These are phyloP conservation scores for Chelonoidis abingdonii DNA, from an alignment of 2,113 vertebrate genomes.

Conservation along the genomic window DNA sequence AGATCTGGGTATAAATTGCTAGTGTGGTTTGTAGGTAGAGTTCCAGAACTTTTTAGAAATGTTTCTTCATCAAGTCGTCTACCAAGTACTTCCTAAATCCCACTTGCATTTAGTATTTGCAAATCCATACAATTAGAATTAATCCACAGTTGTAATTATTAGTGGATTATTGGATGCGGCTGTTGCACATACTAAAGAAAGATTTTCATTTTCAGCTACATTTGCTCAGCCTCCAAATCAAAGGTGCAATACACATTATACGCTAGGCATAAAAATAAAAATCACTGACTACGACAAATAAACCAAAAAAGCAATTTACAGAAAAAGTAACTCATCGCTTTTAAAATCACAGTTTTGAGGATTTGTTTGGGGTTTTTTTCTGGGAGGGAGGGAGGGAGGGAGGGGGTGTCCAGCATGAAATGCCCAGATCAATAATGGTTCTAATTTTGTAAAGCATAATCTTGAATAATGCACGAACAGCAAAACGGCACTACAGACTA, in stretches of 20 bases:
- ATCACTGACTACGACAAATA: conserved; percentile 62
- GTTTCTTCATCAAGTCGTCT: conserved; percentile 10
- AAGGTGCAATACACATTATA: conserved; percentile 56
- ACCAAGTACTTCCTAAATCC: conserved; percentile 32
- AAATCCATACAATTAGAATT: conserved; percentile 52
- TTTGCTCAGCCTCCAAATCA: conserved; percentile 67
- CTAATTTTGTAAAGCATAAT: conserved; percentile 71
- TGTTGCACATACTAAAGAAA: conserved; percentile 49
- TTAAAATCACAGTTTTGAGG: conserved; percentile 22
- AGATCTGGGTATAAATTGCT: background rate
- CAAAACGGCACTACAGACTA: conserved; percentile 52
- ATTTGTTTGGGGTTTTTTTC: conserved; percentile 14
- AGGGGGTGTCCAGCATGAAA: conserved; percentile 35
- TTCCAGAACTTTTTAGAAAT: conserved; percentile 51
- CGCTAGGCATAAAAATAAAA: conserved; percentile 61
- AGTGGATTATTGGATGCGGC: conserved; percentile 67
- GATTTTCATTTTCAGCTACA: conserved; percentile 74
- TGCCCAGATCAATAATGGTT: conserved; percentile 64
- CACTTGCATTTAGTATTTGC: conserved; percentile 22
- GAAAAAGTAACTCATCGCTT: conserved; percentile 58
- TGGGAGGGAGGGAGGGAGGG: background rate
- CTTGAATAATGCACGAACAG: conserved; percentile 56
- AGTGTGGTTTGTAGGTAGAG: background rate
- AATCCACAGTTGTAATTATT: conserved; percentile 71
- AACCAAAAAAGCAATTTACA: conserved; percentile 60